Conservation (phyloP, 2,888 invertebrate genomes). For the Orthosia gracilis region DNA sequence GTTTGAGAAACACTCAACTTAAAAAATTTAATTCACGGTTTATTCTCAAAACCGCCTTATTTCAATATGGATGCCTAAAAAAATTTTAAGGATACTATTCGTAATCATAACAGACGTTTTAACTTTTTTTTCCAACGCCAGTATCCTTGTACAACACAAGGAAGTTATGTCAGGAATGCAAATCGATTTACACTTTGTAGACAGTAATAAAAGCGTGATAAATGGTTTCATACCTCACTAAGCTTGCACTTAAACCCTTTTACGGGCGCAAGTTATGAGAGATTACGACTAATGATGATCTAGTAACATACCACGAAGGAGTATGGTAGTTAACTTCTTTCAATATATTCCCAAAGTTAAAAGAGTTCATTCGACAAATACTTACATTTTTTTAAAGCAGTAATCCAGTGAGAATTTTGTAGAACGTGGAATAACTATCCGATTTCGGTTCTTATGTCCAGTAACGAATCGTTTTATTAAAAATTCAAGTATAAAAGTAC, state of each 20-base stretch:
- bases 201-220: slow-evolving; percentile 54
- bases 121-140: slow-evolving; percentile 7
- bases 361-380: slow-evolving; percentile 21
- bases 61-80: too few relatives aligned
- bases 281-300: slow-evolving; percentile 29
- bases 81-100: neutral
- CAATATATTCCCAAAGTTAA: neutral
- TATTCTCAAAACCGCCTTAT: too few relatives aligned
- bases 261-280: slow-evolving; percentile 20
- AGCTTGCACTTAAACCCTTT: slow-evolving; percentile 48
- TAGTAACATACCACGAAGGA: slow-evolving; percentile 20
- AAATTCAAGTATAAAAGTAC: neutral
- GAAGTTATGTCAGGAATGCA: slow-evolving; percentile 47
- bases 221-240: slow-evolving; percentile 42
- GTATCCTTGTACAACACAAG: neutral
- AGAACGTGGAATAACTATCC: neutral
- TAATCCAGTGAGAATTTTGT: neutral
- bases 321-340: neutral
- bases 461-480: slow-evolving; percentile 4
- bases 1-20: too few relatives aligned
- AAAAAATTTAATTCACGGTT: too few relatives aligned
- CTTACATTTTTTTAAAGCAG: neutral
- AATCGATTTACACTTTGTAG: slow-evolving; percentile 2
- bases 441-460: neutral
- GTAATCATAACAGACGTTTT: neutral